Base-by-base conservation (phyloP, 2,888 invertebrate species). In the Horisme vitalbata region DNA sequence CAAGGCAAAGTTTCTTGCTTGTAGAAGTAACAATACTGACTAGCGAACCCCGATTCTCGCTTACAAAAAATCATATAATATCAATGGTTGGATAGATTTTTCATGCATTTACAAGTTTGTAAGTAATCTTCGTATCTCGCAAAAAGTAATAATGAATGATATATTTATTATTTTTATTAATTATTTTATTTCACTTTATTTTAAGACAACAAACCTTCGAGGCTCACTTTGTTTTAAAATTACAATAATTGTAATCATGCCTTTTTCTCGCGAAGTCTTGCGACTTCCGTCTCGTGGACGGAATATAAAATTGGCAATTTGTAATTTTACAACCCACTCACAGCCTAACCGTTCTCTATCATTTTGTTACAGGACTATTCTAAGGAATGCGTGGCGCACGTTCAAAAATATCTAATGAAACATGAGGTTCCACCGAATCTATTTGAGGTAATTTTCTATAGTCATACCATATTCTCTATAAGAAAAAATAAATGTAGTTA, bases 321-420 rank as follows among this genome's bases (percentile, higher is more conserved):
- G 28, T 15, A 37, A 51, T 41, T 32, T 43, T 34, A 43, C 39
- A 44, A 32, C 23, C 32, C 37, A 30, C 24, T 27, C 24, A 34
- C 8, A 10, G 23, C 27, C 24, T 41, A 35, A 46, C 38, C 38
- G 15, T 50, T 21, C 14, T 11, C 23, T 39, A 45, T 45, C 32
- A 28, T 52, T 62, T 81, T 74, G 78, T 93, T 93, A 43, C 92
- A 99, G 99, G 97, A 97, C 87, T 99, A 99, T 91, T 97, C 99
- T 59, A 96, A 97, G 91, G 97, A 97, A 86, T 97, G 99, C 64
- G 96, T 99, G 69, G 95, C 97, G 68, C 97, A 98, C 91, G 99
- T 99, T 76, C 99, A 99, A 91, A 97, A 97, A 89, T 96, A 97
- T 91, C 93, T 99, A 86, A 94, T 97, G 93, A 97, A 96, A 93